Base-by-base conservation (phyloP, 2,797 vertebrate genomes). In the Tympanoctomys barrerae region DNA sequence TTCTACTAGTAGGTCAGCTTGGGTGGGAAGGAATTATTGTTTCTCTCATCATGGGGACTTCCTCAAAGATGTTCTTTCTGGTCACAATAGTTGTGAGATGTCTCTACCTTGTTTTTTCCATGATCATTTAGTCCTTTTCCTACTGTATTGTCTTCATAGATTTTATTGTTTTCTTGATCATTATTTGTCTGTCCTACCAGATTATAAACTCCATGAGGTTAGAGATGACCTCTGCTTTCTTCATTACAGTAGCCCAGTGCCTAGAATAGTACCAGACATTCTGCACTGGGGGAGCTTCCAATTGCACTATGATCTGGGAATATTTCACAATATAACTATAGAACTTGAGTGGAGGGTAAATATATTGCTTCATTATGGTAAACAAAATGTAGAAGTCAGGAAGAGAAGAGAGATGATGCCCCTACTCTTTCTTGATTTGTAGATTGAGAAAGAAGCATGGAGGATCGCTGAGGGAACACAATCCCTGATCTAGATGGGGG, bases 131-230 rank as follows among this genome's bases (percentile, higher is more conserved):
- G 75, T 90, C 39, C 12, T 31, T 73, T 89, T 28, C 2, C 0
- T 66, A 87, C 28, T 71, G 33, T 91, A 33, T 21, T 85, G 14
- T 92, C 54, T 52, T 96, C 59, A 68, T 6, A 82, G 59, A 46
- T 13, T 90, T 84, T 57, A 87, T 54, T 90, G 33, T 93, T 96
- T 89, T 33, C 28, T 77, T 92, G 39, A 28, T 92, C 39, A 61
- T 88, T 66, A 71, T 94, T 70, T 90, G 33, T 92, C 36, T 94
- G 14, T 42, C 18, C 26, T 57, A 61, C 21, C 13, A 54, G 71
- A 92, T 89, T 68, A 90, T 54, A 93, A 88, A 46, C 59, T 61
- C 54, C 42, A 62, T 75, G 61, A 94, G 90, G 92, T 90, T 95
- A 92, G 57, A 46, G 46, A 68, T 61, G 49, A 26, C 18, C 16